Evolutionary conservation across 2,113 vertebrate genomes (phyloP).

Genomic region (Phylloscopus trochilus): DNA sequence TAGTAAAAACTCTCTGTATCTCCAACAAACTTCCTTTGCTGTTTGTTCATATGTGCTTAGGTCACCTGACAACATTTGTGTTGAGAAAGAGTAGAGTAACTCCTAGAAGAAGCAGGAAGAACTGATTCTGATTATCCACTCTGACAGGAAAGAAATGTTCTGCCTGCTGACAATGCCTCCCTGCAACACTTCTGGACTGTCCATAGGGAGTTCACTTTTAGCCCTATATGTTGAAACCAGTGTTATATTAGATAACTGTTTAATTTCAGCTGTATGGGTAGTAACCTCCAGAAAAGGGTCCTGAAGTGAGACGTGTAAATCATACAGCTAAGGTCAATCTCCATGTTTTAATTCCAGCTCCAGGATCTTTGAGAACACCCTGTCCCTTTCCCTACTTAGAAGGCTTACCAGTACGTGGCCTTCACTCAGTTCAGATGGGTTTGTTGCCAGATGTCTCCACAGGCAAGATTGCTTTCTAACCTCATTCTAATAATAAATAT

Average conservation of each 20-base stretch:
- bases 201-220: background rate
- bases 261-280: background rate
- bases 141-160: background rate
- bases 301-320: background rate
- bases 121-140: background rate
- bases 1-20: background rate
- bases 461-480: conserved; percentile 35
- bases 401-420: background rate
- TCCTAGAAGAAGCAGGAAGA: background rate
- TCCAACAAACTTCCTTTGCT: background rate
- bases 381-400: conserved; percentile 40
- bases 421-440: background rate
- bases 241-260: background rate
- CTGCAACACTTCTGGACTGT: background rate
- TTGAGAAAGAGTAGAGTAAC: background rate
- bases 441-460: conserved; percentile 45
- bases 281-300: background rate
- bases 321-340: background rate
- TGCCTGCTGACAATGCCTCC: background rate
- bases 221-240: background rate
- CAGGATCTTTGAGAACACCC: conserved; percentile 18
- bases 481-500: conserved; percentile 46
- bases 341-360: background rate
- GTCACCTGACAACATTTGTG: background rate
- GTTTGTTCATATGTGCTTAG: background rate